A percentile compares a stretch with the other conserved stretches of the same genome.
phyloP scores from a whole-genome alignment of 1,140 invertebrate genomes.

The Meteorus sp. region DNA sequence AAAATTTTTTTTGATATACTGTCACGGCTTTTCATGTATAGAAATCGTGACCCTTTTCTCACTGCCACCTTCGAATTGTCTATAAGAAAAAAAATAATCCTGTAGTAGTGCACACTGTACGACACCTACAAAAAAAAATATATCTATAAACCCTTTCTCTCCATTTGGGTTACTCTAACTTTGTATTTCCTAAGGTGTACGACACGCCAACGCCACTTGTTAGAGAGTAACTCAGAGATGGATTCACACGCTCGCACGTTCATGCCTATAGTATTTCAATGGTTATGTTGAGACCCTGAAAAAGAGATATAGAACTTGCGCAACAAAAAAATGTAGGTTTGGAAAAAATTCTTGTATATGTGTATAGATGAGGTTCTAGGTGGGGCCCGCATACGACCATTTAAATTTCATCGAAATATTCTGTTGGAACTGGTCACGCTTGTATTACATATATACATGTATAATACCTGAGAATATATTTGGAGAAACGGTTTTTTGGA shows the following conservation, averaged over 20 bases:
- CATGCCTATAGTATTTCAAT: slow-evolving; percentile 8
- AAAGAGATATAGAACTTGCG: slow-evolving; percentile 24
- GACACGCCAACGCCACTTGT: no score
- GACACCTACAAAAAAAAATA: background rate
- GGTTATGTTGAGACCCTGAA: slow-evolving; percentile 6
- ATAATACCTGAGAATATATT: no score
- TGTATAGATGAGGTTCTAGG: no score
- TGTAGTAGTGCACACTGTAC: background rate
- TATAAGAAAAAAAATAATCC: background rate
- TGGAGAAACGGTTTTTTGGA: background rate
- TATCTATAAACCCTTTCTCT: slow-evolving; percentile 11
- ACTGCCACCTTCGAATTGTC: slow-evolving; percentile 1
- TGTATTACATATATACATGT: no score
- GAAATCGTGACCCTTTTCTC: slow-evolving; percentile 4
- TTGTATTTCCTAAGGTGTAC: no score
- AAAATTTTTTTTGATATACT: no score
- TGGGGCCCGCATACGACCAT: no score
- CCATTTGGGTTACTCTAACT: no score
- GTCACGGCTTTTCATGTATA: slow-evolving; percentile 5
- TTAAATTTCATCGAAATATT: slow-evolving; percentile 4
- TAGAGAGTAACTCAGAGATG: slow-evolving; percentile 19
- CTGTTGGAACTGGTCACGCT: slow-evolving; percentile 16
- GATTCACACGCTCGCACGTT: slow-evolving; percentile 18
- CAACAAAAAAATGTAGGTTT: slow-evolving; percentile 17
- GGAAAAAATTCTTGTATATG: no score